Base-by-base conservation (phyloP, 2,113 vertebrate species). In the Shinisaurus crocodilurus region DNA sequence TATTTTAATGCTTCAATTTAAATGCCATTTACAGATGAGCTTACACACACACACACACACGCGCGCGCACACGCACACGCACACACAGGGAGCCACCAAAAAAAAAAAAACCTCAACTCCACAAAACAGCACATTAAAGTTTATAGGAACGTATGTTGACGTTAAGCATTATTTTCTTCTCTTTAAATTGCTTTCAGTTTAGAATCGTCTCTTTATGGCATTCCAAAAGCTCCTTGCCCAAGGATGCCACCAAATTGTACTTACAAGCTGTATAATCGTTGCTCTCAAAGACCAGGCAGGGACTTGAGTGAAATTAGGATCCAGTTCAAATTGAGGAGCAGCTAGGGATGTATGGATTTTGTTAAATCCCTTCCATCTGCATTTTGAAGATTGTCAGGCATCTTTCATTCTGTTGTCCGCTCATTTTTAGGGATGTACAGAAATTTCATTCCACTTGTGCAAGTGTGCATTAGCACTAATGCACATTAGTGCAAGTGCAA, bases 141-240 rank as follows among this genome's bases (percentile, higher is more conserved):
- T 1, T 29, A 32, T 3, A 37, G 1, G 7, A 43, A 12, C 69
- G 29, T 79, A 48, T 37, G 79, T 69, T 85, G 6, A 16, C 34
- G 12, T 79, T 16, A 85, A 23, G 77, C 5, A 23, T 8, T 4
- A 18, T 77, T 15, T 23, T 69, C 81, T 92, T 91, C 50, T 1
- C 45, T 18, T 90, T 85, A 85, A 48, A 81, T 18, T 87, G 12
- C 40, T 89, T 77, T 77, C 63, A 23, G 12, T 85, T 40, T 69
- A 15, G 20, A 3, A 77, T n/a, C 54, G 82, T 54, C 18, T 34
- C 1, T 1, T 82, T 25, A 65, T 3, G 45, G 54, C 88, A 40
- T 81, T 80, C 8, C 43, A 75, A 79, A 70, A 70, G 69, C 69
- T 70, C 32, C 6, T 32, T 18, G 75, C 27, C 2, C 9, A 63